Percentiles rank a stretch among this genome's conserved stretches.
phyloP scores from a whole-genome alignment of 2,888 invertebrate genomes.

The Drosophila vallismaia region DNA sequence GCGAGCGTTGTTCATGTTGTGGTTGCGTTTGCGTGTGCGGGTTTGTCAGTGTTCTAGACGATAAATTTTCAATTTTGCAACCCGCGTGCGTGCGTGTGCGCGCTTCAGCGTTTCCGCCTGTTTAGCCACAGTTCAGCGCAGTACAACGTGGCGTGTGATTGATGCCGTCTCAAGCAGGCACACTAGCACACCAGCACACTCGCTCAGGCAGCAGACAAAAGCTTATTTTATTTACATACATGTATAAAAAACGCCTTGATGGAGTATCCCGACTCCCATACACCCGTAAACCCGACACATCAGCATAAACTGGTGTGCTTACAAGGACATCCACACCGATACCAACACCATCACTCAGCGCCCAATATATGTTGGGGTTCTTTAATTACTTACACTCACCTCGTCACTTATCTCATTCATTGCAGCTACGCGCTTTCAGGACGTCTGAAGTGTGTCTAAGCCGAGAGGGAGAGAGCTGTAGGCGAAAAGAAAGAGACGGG shows the following conservation, averaged over 20 bases:
- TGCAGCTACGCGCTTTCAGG: conserved; percentile 51
- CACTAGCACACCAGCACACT: conserved; percentile 10
- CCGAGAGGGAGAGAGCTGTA: not conserved
- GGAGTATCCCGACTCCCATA: conserved; percentile 17
- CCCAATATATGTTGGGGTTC: conserved; percentile 44
- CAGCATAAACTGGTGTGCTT: not conserved
- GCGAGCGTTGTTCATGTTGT: conserved; percentile 60
- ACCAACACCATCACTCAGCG: conserved; percentile 24
- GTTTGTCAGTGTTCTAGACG: conserved; percentile 62
- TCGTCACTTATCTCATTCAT: conserved; percentile 54
- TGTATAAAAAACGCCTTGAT: conserved; percentile 41
- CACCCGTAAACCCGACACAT: not conserved
- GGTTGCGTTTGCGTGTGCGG: conserved; percentile 42
- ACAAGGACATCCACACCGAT: conserved; percentile 3
- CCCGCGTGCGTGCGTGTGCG: conserved; percentile 24
- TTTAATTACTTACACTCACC: conserved; percentile 43
- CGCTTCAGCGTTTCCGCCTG: conserved; percentile 65
- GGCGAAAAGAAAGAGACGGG: conserved; percentile 2
- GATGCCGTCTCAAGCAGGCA: conserved; percentile 63
- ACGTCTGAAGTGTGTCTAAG: conserved; percentile 14
- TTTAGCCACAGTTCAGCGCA: conserved; percentile 71
- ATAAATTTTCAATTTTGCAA: conserved; percentile 77
- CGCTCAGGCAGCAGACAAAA: conserved; percentile 7
- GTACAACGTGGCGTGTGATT: conserved; percentile 74
- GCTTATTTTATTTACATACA: conserved; percentile 63